Evolutionary conservation across 1,140 invertebrate species (phyloP), one percentile per base, ranked within the genome.

Genomic region (Saccostrea echinata): DNA sequence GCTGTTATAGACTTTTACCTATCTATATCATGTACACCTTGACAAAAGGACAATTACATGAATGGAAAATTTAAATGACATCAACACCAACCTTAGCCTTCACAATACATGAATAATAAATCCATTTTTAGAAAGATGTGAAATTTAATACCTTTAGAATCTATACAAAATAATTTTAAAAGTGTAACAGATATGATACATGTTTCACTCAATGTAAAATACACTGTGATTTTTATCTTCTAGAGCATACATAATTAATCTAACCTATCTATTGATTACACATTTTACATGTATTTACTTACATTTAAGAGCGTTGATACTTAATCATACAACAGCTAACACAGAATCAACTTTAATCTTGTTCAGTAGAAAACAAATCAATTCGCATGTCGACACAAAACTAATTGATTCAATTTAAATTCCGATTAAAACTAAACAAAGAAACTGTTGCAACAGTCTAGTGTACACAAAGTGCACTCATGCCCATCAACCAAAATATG

Each of bases 311-410:
- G 68, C 16, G 68, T 76, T 76, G 30, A 76, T 76, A 71, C 43
- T 43, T 43, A 76, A 33, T 76, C 68, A 76, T 12, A 30, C 68
- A 76, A 30, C 12, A 76, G 68, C 24, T 76, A 12, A 30, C 1
- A 76, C 24, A 76, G 68, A 76, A 33, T 76, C 68, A 76, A 76
- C 68, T 33, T 24, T 76, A 76, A 76, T 76, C 68, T 76, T 33
- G 68, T 76, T 76, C 68, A 30, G 68, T n/a, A 71, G 68, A 76
- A 76, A 76, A 76, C 68, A 76, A 27, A 76, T 76, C 68, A 76
- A 76, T 33, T 76, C 16, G 33, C 68, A 76, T 30, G 68, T 76
- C 27, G 68, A 30, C 27, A 30, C 24, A 18, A n/a, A 33, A 30
- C 68, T 76, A 76, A 76, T 33, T 76, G 68, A 16, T 76, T 76